These are phyloP conservation scores for Poecilia wingei DNA, from an alignment of 2,797 vertebrate species.

Conservation along the genomic window DNA sequence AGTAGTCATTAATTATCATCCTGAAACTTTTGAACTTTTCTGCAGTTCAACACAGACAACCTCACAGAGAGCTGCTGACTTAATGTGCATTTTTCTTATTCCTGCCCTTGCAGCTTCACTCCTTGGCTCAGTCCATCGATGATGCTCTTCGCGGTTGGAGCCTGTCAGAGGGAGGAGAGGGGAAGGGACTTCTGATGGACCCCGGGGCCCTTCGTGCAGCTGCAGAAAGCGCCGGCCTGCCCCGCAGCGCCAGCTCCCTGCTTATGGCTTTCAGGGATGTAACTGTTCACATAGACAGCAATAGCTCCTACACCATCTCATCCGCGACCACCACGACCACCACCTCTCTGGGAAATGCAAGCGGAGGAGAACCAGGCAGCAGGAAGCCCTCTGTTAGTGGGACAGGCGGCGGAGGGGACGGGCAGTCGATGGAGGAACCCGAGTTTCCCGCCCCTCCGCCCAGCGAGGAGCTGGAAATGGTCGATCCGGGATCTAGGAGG, in stretches of 20 bases:
- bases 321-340: constrained; percentile 89
- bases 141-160: constrained; percentile 97
- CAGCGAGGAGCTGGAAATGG: constrained; percentile 78
- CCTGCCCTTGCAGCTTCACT: constrained; percentile 86
- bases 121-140: constrained; percentile 96
- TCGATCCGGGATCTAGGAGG: constrained; percentile 65
- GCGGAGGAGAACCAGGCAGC: constrained; percentile 63
- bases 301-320: constrained; percentile 94
- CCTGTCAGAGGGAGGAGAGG: constrained; percentile 85
- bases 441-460: constrained; percentile 81
- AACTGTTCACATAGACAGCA: constrained; percentile 97
- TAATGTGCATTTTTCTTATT: constrained; percentile 24
- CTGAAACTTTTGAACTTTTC: constrained; percentile 8
- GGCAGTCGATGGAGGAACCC: constrained; percentile 57
- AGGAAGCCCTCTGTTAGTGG: constrained; percentile 70
- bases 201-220: constrained; percentile 78
- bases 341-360: constrained; percentile 87
- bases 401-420: constrained; percentile 46
- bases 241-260: constrained; percentile 93
- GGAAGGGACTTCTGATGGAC: constrained; percentile 80
- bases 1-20: constrained; percentile 9
- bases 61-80: constrained; percentile 18
- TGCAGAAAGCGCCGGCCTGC: constrained; percentile 79
- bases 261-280: constrained; percentile 99
- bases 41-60: neutral